Percentiles rank a stretch among this genome's conserved stretches.
Evolutionary conservation across 1,140 invertebrate species (phyloP).

Genomic region (Acromyrmex heyeri): DNA sequence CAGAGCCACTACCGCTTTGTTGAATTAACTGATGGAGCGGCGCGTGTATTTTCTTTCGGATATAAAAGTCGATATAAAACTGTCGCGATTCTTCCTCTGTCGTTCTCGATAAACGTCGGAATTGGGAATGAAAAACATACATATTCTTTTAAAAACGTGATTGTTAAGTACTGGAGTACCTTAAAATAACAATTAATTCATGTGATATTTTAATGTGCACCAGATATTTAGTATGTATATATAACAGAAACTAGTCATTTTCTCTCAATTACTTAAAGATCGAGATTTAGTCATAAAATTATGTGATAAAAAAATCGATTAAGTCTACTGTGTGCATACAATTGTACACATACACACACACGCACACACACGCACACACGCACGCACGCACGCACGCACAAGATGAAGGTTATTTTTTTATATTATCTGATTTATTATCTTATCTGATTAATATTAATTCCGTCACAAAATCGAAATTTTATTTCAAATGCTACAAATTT

Average conservation of each 20-base stretch:
- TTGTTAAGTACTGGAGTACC: conserved; percentile 39
- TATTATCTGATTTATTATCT: neutral
- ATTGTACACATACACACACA: neutral
- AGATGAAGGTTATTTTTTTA: neutral
- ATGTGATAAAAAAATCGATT: conserved; percentile 35
- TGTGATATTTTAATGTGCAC: conserved; percentile 53
- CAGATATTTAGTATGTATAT: conserved; percentile 28
- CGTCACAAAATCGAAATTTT: neutral
- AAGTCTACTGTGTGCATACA: neutral
- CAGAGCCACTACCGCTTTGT: conserved; percentile 23
- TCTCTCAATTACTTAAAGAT: conserved; percentile 21
- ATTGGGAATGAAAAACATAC: neutral
- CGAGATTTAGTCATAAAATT: conserved; percentile 5
- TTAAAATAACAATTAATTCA: conserved; percentile 30
- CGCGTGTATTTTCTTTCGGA: neutral
- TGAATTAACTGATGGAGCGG: conserved; percentile 21
- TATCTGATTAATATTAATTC: neutral
- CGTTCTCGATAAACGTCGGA: conserved; percentile 1
- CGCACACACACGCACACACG: too few relatives aligned
- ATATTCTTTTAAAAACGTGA: conserved; percentile 27
- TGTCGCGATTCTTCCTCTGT: conserved; percentile 7
- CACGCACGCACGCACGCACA: too few relatives aligned
- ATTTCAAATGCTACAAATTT: neutral
- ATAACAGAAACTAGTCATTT: conserved; percentile 50
- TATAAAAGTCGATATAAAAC: conserved; percentile 3